Evolutionary conservation across 2,113 vertebrate genomes (phyloP).

Genomic region (Cryptomyrus ogoouensis): DNA sequence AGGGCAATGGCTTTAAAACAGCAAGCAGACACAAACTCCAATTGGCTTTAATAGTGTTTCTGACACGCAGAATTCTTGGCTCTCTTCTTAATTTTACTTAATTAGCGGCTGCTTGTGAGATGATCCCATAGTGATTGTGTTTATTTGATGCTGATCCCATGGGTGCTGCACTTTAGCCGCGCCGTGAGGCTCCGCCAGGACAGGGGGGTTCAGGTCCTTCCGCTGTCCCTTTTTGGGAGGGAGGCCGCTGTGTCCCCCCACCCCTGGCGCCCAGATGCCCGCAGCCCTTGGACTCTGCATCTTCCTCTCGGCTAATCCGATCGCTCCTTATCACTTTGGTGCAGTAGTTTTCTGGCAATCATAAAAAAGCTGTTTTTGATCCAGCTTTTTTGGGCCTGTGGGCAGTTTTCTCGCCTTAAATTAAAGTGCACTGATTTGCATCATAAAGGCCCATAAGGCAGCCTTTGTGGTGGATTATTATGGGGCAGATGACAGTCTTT

Average conservation of each 20-base stretch:
- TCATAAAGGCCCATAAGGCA: not conserved
- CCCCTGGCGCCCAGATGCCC: not conserved
- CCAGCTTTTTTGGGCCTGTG: not conserved
- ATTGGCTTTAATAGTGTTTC: not conserved
- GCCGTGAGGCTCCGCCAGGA: not conserved
- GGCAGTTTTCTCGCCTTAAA: not conserved
- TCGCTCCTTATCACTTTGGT: not conserved
- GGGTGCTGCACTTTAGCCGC: not conserved
- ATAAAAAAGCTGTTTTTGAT: not conserved
- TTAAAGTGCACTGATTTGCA: not conserved
- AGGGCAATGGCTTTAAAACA: not conserved
- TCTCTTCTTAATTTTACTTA: not conserved
- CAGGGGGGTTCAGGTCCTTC: not conserved
- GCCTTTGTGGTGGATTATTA: not conserved
- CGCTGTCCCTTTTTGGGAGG: not conserved
- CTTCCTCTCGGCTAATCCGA: not conserved
- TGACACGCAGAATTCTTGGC: not conserved
- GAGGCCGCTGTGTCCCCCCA: not conserved
- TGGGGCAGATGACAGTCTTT: not conserved
- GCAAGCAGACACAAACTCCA: not conserved
- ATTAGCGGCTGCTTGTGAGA: not conserved
- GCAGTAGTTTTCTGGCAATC: not conserved
- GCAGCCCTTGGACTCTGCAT: not conserved
- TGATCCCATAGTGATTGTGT: not conserved
- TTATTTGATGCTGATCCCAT: not conserved